A percentile compares a stretch with the other conserved stretches of the same genome.
Evolutionary conservation across 2,888 invertebrate species (phyloP).

Genomic region (Chymomyza fuscimana): DNA sequence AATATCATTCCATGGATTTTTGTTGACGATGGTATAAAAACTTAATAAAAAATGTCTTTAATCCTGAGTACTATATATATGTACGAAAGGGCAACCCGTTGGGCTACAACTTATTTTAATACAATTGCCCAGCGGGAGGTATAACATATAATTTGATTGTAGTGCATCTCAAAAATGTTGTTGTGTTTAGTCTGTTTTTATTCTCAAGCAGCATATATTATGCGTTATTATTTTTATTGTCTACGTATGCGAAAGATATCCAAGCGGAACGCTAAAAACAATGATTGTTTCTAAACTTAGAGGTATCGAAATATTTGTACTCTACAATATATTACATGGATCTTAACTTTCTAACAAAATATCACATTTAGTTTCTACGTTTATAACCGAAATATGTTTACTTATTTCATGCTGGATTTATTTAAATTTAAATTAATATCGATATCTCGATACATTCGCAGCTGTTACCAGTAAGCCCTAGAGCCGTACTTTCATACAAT

Average conservation of each 20-base stretch:
- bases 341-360: no score
- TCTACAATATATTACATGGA: neutral
- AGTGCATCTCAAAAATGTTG: neutral
- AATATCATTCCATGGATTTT: no score
- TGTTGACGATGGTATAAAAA: no score
- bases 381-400: no score
- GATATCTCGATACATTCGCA: no score
- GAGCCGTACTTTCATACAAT: no score
- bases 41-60: no score
- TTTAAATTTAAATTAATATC: no score
- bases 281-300: no score
- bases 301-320: neutral
- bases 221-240: neutral
- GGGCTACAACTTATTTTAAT: neutral
- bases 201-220: neutral
- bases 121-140: neutral
- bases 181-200: neutral
- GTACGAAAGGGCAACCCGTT: neutral
- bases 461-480: no score
- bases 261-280: neutral
- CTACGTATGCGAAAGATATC: neutral
- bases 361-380: no score
- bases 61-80: neutral
- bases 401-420: no score
- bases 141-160: neutral